Base-by-base conservation (phyloP, 2,888 invertebrate species). In the Crioceris asparagi region DNA sequence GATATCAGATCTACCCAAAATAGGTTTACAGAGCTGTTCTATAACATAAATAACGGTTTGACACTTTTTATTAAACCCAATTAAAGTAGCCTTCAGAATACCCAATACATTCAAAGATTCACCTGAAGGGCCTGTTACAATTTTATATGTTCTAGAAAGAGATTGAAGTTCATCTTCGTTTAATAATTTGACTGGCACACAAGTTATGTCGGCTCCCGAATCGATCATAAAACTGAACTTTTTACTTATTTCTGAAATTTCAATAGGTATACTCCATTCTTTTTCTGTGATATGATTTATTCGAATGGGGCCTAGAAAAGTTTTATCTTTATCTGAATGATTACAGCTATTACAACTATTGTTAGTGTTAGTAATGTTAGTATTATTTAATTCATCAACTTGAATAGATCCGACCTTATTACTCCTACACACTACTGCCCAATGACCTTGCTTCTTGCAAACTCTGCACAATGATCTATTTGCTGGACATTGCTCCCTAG, bases 51-150 rank as follows among this genome's bases (percentile, higher is more conserved):
- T 34, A 12, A 39, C 36, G 16, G 37, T 44, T 19, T 29, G n/a
- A 14, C 8, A 29, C 10, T 12, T 39, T 23, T 36, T 10, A 23
- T 32, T 32, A 14, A 17, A 11, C 17, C 21, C 29, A 8, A 7
- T 31, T 18, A 26, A 12, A 6, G 12, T 5, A n/a, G 26, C 34
- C 14, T 19, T 14, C n/a, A 23, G 15, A 15, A 14, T 33, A 10
- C 16, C 33, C 10, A 32, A 12, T 12, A 40, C 16, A 26, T 17
- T n/a, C 27, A 33, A 33, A 7, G 23, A 32, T 19, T 12, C 15
- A 3, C 34, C 40, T 12, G 36, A 34, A 8, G 39, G 39, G n/a
- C 39, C 44, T 29, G 44, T 44, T 16, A 44, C 35, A 14, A 36
- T 36, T n/a, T n/a, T n/a, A n/a, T n/a, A n/a, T n/a, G n/a, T n/a